Evolutionary conservation across 2,113 vertebrate species (phyloP), one percentile per base, ranked within the genome.

Genomic region (Ceyx melanurus): DNA sequence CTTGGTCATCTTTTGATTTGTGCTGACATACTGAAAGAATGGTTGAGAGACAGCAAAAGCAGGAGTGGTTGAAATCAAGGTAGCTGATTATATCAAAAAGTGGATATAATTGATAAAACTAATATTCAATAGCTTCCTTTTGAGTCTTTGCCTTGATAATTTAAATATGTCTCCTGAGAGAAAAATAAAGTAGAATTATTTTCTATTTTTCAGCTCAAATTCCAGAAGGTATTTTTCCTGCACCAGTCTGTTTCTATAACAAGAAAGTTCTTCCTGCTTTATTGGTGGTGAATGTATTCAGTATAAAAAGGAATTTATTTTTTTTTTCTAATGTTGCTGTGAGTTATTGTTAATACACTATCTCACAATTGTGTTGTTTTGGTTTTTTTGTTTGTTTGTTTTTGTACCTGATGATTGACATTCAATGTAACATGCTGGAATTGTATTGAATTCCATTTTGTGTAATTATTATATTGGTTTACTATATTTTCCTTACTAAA

Each of bases 391-490:
- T 46, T 46, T 26, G 2, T 35, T 60, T 65, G 40, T 10, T 21
- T 37, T 37, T 37, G 37, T 37, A 37, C 26, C 15, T 20, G 62
- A 54, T 76, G 64, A 66, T 17, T 3, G 7, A 35, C 67, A 80
- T 88, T 81, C 72, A 42, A 5, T 70, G 23, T 67, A 87, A 82
- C n/a, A 4, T 26, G 58, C 72, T 88, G 72, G 35, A 90, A 84
- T 90, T 60, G 40, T 88, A 42, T 91, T 90, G 75, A 37, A 50
- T 92, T 95, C 68, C 40, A 11, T 79, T 80, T 89, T 78, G 42
- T 91, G 70, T 58, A 51, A 15, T 92, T 95, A 88, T 66, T n/a
- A 33, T 91, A 73, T 23, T 75, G 40, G 42, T 61, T 88, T 77
- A 40, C 64, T 90, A 0, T 48, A 10, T 75, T 89, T 93, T 96